Conservation (phyloP, 2,888 invertebrate genomes). For the Junonia oenone region DNA sequence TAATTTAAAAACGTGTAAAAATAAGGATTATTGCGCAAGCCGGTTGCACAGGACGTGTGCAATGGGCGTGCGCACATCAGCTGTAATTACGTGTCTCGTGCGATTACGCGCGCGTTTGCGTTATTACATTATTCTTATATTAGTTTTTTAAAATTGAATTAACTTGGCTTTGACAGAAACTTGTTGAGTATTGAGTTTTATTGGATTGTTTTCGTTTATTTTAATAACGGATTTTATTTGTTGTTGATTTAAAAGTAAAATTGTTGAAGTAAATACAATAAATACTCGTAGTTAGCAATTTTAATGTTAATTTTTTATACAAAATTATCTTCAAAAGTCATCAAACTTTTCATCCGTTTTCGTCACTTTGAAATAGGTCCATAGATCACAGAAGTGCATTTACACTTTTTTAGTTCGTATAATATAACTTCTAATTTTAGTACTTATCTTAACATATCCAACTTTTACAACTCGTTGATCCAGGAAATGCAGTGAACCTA, state of each 20-base stretch:
- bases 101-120: neutral
- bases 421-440: no score
- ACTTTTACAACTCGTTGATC: neutral
- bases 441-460: no score
- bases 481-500: conserved; percentile 19
- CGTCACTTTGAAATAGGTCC: no score
- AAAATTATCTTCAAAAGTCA: no score
- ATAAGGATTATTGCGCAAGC: conserved; percentile 10
- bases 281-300: no score
- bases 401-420: no score
- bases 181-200: neutral
- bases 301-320: no score
- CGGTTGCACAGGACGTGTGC: conserved; percentile 28
- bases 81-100: conserved; percentile 30
- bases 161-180: neutral
- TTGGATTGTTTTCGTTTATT: neutral
- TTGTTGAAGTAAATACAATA: no score
- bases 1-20: no score
- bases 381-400: no score
- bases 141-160: neutral
- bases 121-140: conserved; percentile 1
- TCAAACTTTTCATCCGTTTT: no score
- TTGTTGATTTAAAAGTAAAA: no score
- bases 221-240: neutral
- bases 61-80: conserved; percentile 34